Conservation (phyloP, 2,797 vertebrate species). For the Trichosurus vulpecula region DNA sequence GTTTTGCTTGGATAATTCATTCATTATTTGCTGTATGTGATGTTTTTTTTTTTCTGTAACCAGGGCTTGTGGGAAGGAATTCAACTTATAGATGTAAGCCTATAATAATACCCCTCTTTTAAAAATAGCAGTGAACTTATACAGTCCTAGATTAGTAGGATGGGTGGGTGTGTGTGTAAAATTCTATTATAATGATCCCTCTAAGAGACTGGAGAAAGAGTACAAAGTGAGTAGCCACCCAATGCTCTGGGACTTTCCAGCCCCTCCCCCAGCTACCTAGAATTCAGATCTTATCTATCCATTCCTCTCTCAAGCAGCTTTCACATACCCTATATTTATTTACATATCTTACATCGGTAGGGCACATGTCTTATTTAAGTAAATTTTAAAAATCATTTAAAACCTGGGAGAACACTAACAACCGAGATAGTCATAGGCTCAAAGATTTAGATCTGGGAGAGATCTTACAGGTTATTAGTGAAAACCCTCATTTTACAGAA, state of each 20-base stretch:
- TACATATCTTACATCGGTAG: too few relatives aligned
- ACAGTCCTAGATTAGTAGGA: too few relatives aligned
- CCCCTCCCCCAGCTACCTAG: not conserved
- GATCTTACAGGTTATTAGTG: not conserved
- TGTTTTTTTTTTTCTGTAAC: not conserved
- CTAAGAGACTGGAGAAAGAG: not conserved
- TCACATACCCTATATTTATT: not conserved
- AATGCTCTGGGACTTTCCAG: too few relatives aligned
- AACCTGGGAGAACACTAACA: not conserved
- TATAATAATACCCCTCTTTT: too few relatives aligned
- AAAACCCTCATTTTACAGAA: not conserved
- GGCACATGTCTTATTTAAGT: too few relatives aligned
- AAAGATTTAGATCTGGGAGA: not conserved
- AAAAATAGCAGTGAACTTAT: too few relatives aligned
- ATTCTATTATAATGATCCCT: too few relatives aligned
- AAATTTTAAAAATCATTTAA: not conserved
- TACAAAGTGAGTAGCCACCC: not conserved
- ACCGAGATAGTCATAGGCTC: not conserved
- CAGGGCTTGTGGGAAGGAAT: too few relatives aligned
- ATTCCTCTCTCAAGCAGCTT: not conserved
- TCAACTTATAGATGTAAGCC: too few relatives aligned
- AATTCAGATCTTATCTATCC: not conserved
- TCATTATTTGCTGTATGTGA: not conserved
- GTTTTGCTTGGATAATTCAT: not conserved
- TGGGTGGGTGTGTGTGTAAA: too few relatives aligned